These are phyloP conservation scores for Ceratina japonica DNA, from an alignment of 1,140 invertebrate species.

Conservation along the genomic window DNA sequence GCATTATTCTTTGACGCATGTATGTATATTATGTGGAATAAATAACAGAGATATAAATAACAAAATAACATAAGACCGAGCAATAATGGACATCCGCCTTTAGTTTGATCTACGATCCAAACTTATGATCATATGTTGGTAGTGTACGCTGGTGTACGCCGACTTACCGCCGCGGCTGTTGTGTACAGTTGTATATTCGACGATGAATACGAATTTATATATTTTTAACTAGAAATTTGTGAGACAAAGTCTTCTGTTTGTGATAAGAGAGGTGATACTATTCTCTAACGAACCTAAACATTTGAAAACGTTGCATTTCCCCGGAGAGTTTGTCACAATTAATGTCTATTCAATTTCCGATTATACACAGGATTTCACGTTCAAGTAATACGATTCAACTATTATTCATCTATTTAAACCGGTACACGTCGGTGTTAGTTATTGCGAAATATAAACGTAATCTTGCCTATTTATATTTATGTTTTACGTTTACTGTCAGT, in stretches of 20 bases:
- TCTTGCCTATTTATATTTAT: slow-evolving; percentile 13
- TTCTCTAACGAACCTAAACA: neutral
- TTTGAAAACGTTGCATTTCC: too few relatives aligned
- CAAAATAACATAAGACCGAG: neutral
- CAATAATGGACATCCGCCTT: slow-evolving; percentile 30
- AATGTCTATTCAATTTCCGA: neutral
- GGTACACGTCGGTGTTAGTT: neutral
- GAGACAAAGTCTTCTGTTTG: slow-evolving; percentile 36
- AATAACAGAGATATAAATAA: neutral
- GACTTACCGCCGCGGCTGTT: slow-evolving; percentile 48
- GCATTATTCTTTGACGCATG: too few relatives aligned
- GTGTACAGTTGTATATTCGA: slow-evolving; percentile 2
- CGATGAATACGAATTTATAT: slow-evolving; percentile 25
- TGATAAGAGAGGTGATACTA: slow-evolving; percentile 39
- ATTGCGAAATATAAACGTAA: neutral
- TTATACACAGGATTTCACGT: neutral
- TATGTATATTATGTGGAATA: neutral
- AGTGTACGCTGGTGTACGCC: slow-evolving; percentile 29
- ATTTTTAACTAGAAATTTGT: slow-evolving; percentile 37
- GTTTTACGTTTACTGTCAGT: slow-evolving; percentile 31
- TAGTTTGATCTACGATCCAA: slow-evolving; percentile 29
- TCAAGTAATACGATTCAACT: neutral
- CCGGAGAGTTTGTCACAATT: neutral
- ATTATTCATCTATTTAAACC: neutral
- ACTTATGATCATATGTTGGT: slow-evolving; percentile 45